A percentile compares a stretch with the other conserved stretches of the same genome.
Conservation (phyloP, 2,113 vertebrate species). For the Cathartes aura region DNA sequence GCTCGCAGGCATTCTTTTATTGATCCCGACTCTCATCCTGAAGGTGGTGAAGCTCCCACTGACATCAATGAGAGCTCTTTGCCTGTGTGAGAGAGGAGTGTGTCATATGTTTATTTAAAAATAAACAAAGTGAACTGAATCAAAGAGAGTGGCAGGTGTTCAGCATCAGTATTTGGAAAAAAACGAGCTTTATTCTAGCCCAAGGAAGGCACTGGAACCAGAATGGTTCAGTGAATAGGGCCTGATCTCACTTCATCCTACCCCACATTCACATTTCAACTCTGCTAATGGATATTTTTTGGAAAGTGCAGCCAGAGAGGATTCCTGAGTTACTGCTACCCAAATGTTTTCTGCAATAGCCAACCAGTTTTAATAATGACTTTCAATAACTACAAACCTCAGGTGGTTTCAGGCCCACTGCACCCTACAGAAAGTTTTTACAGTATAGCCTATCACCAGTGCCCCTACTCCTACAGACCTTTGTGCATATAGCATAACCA, state of each 20-base stretch:
- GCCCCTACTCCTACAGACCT: not conserved
- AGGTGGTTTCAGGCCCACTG: not conserved
- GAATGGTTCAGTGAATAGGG: not conserved
- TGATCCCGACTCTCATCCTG: not conserved
- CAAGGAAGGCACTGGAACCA: not conserved
- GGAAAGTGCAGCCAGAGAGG: not conserved
- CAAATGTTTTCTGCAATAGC: not conserved
- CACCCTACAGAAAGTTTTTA: not conserved
- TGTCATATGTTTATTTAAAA: not conserved
- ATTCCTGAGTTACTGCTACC: not conserved
- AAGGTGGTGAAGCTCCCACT: not conserved
- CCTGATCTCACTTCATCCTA: not conserved
- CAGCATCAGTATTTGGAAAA: not conserved
- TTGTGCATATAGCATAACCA: not conserved
- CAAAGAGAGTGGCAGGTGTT: not conserved
- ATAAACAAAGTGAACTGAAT: not conserved
- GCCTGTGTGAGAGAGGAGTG: not conserved
- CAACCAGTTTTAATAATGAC: not conserved
- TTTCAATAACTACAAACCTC: not conserved
- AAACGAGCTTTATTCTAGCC: not conserved
- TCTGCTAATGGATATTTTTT: not conserved
- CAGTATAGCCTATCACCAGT: rapidly evolving
- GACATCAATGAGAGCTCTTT: not conserved
- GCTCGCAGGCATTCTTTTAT: not conserved
- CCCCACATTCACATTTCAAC: not conserved